Evolutionary conservation across 2,113 vertebrate genomes (phyloP).

Genomic region (Himantopus leucocephalus): DNA sequence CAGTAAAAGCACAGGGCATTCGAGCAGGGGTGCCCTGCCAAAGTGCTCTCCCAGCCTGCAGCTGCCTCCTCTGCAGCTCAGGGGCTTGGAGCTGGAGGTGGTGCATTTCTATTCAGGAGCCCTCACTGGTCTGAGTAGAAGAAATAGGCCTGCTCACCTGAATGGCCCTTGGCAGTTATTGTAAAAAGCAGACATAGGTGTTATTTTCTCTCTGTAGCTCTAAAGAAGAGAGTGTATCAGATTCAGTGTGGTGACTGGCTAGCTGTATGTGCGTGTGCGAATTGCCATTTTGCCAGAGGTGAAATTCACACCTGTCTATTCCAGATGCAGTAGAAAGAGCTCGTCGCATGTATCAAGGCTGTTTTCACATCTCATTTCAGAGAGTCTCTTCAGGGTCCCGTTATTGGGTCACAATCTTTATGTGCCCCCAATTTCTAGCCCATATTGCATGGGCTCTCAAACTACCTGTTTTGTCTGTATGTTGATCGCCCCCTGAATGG

Average conservation of each 20-base stretch:
- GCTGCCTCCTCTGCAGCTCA: too few species aligned
- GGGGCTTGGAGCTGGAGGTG: too few species aligned
- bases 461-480: neutral
- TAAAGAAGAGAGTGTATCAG: too few species aligned
- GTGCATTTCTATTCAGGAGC: too few species aligned
- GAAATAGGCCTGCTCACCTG: too few species aligned
- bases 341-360: neutral
- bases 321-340: neutral
- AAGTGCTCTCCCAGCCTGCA: too few species aligned
- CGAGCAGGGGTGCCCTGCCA: too few species aligned
- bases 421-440: neutral
- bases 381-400: neutral
- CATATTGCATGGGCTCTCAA: neutral
- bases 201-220: too few species aligned
- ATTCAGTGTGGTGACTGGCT: neutral
- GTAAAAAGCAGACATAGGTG: too few species aligned
- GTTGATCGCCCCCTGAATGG: accelerated
- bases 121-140: too few species aligned
- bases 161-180: too few species aligned
- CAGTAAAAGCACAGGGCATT: too few species aligned
- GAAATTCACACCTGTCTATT: neutral
- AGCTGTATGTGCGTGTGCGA: accelerated
- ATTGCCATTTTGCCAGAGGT: neutral
- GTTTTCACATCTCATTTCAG: neutral
- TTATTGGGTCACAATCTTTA: neutral